Base-by-base conservation (phyloP, 30 jellyfish, hydroid and myxozoan species). In the Euphysa ruthae region DNA sequence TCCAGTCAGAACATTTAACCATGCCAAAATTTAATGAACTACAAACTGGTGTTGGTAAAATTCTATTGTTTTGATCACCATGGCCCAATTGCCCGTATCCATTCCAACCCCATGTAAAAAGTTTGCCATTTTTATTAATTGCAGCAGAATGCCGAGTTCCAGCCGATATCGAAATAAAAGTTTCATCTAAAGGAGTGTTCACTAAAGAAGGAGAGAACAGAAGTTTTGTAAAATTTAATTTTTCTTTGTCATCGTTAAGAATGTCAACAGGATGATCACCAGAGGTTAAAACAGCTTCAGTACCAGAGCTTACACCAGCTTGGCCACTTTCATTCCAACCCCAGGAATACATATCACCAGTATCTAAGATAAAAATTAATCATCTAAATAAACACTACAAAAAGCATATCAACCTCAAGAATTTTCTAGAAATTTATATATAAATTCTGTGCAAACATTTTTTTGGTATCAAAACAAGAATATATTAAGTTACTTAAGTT, bases 291-390 rank as follows among this genome's bases (percentile, higher is more conserved):
- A n/a, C n/a, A n/a, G n/a, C n/a, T 20, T 25, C 33, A 21, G 28
- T 19, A 15, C 32, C 32, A 8, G n/a, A 16, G 32, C 19, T 69
- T 4, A 71, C 46, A 32, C 99, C 99, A 33, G 83, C 79, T 51
- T 91, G 99, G 2, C 95, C 95, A 70, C 99, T 91, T 64, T 91
- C 96, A 69, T 91, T 91, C 99, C 99, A 91, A 20, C 99, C 99
- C 99, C 99, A 91, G 16, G 82, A 34, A 64, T 91, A 91, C n/a
- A 83, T 34, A 52, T 83, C 99, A 66, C 95, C 95, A 55, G 77
- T 21, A 33, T 69, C 99, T 91, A 35, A 44, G 55, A 15, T 4
- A n/a, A 15, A 55, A 55, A 2, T n/a, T n/a, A n/a, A n/a, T n/a
- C n/a, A n/a, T n/a, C n/a, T n/a, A n/a, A n/a, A n/a, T n/a, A n/a